Evolutionary conservation across 2,113 vertebrate species (phyloP), one percentile per base, ranked within the genome.

Genomic region (Cavia porcellus): DNA sequence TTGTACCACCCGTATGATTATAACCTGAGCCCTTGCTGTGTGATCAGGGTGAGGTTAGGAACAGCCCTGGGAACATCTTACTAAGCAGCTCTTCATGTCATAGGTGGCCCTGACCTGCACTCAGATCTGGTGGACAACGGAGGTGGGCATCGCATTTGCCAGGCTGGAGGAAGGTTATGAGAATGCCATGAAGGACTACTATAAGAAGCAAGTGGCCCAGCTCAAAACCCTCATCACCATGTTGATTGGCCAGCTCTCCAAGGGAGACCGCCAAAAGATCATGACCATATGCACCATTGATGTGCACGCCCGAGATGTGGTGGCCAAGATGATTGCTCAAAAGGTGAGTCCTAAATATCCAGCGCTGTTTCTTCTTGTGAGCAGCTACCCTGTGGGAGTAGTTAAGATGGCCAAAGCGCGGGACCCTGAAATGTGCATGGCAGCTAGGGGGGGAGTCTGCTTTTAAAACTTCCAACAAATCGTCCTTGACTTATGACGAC

Each of bases 211-310:
- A 98, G 99, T 99, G 97, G 97, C 98, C 86, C 99, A 99, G 98
- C 99, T 99, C 94, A 99, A 99, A 98, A 99, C 98, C 0, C 99
- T 99, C 0, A 99, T 99, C 97, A 99, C 98, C 32, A 98, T 99
- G 99, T 98, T 99, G 93, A 97, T 99, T 7, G 99, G 99, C 7
- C 99, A 99, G 95, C 99, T 99, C 45, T 99, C 99, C 13, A 98
- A 98, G 7, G 99, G 99, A 0, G 99, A 99, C 97, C 98, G 99
- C 57, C 99, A 99, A 98, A 99, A 99, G 94, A 98, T 99, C 97
- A 99, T 99, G 99, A 99, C 99, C 97, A 98, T 99, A 97, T 99
- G 99, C 95, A 99, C 99, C 93, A 99, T 99, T 0, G 99, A 99
- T 0, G 99, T 99, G 62, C 99, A 99, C 0, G 99, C 99, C 50